phyloP scores from a whole-genome alignment of 2,113 vertebrate species.

The Hippocampus abdominalis region DNA sequence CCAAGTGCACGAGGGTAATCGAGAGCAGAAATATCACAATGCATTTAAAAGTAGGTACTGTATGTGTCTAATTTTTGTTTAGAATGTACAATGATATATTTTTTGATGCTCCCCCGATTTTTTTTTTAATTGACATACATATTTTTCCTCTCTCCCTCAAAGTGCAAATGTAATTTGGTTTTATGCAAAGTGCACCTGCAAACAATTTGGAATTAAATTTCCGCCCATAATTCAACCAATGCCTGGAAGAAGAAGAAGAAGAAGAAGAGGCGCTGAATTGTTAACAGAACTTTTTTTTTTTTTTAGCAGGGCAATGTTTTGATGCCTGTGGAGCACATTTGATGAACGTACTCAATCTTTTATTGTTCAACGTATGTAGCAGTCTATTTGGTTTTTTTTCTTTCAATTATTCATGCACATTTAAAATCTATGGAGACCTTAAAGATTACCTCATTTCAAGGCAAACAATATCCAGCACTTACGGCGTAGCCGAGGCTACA shows the following conservation, averaged over 20 bases:
- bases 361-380: not conserved
- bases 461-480: not conserved
- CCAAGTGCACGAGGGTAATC: slow-evolving; percentile 17
- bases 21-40: no score
- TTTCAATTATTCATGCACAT: slow-evolving; percentile 9
- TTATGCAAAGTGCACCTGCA: not conserved
- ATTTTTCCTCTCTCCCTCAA: no score
- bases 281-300: not conserved
- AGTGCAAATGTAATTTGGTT: no score
- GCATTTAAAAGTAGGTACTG: not conserved
- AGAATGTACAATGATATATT: not conserved
- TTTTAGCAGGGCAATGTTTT: not conserved
- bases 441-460: not conserved
- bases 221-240: not conserved
- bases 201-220: not conserved
- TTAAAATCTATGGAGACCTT: not conserved
- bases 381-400: slow-evolving; percentile 8
- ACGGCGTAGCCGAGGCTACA: not conserved
- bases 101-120: not conserved
- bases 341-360: not conserved
- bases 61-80: no score
- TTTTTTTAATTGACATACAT: not conserved
- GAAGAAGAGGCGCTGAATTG: not conserved
- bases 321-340: not conserved
- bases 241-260: no score